Conservation (phyloP, 2,113 vertebrate genomes). For the Albula goreensis region DNA sequence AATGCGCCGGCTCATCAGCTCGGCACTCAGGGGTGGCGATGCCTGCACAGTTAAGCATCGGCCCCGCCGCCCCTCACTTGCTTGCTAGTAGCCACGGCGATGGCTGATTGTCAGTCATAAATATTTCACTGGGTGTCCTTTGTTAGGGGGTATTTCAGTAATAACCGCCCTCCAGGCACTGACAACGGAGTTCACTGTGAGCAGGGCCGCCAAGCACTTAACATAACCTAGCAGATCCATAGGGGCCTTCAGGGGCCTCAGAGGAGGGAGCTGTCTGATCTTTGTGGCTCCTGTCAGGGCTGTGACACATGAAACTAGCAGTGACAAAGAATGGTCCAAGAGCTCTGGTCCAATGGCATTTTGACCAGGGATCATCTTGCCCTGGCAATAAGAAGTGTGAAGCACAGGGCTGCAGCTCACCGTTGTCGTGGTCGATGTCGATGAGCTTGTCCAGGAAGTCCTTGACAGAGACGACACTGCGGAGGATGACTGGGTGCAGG, state of each 20-base stretch:
- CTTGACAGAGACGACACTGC: slow-evolving; percentile 74
- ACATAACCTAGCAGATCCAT: neutral
- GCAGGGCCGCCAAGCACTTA: slow-evolving; percentile 11
- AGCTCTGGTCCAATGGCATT: no score
- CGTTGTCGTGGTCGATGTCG: slow-evolving; percentile 70
- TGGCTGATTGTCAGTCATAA: slow-evolving; percentile 48
- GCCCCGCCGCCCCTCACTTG: slow-evolving; percentile 14
- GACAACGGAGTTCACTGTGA: slow-evolving; percentile 42
- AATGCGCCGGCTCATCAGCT: slow-evolving; percentile 14
- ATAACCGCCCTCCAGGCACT: slow-evolving; percentile 26
- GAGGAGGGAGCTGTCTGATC: neutral
- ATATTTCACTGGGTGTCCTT: slow-evolving; percentile 61
- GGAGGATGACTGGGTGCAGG: slow-evolving; percentile 80
- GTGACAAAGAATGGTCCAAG: no score
- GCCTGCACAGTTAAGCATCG: slow-evolving; percentile 44
- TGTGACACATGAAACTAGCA: no score
- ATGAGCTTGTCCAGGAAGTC: slow-evolving; percentile 85
- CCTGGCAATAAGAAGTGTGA: neutral
- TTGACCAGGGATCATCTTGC: neutral
- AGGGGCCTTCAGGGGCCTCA: neutral
- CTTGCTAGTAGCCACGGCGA: slow-evolving; percentile 37
- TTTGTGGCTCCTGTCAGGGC: neutral
- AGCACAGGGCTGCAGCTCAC: slow-evolving; percentile 51
- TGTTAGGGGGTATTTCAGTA: slow-evolving; percentile 42
- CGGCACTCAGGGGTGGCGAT: slow-evolving; percentile 25